Percentiles rank a stretch among this genome's conserved stretches.
These are phyloP conservation scores for Passer montanus DNA, from an alignment of 2,113 vertebrate genomes.

Conservation along the genomic window DNA sequence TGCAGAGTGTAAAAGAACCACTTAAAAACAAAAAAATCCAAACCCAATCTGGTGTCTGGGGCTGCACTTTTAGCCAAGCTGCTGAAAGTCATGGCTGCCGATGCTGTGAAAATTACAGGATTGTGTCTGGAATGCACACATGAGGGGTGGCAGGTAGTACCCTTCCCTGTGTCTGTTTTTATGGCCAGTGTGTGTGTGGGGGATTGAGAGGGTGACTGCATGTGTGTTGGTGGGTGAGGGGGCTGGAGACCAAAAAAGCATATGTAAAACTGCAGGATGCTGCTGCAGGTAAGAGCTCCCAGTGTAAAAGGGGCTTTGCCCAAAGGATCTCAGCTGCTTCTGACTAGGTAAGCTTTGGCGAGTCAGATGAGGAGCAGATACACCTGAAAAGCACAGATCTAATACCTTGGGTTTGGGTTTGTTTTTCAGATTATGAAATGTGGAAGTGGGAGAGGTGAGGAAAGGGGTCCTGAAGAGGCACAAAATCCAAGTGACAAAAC, in stretches of 20 bases:
- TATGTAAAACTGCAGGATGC: neutral
- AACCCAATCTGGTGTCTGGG: rapidly evolving
- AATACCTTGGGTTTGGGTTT: neutral
- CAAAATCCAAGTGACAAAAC: neutral
- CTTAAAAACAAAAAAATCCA: neutral
- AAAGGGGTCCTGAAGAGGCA: neutral
- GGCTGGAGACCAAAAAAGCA: neutral
- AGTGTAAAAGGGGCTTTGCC: neutral
- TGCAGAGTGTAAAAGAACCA: neutral
- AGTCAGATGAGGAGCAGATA: neutral
- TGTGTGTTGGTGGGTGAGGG: rapidly evolving
- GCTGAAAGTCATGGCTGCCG: neutral
- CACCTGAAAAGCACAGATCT: neutral
- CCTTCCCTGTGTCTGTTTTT: neutral
- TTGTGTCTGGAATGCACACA: rapidly evolving
- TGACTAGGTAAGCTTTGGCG: neutral
- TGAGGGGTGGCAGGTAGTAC: rapidly evolving
- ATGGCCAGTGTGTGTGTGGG: neutral
- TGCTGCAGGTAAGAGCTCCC: neutral
- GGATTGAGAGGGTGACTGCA: neutral
- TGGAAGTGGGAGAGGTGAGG: neutral
- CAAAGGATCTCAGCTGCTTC: neutral
- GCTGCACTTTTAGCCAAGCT: neutral
- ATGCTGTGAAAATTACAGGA: neutral
- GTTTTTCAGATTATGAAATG: neutral